phyloP scores from a whole-genome alignment of 2,888 invertebrate genomes.

The Craniophora ligustri region DNA sequence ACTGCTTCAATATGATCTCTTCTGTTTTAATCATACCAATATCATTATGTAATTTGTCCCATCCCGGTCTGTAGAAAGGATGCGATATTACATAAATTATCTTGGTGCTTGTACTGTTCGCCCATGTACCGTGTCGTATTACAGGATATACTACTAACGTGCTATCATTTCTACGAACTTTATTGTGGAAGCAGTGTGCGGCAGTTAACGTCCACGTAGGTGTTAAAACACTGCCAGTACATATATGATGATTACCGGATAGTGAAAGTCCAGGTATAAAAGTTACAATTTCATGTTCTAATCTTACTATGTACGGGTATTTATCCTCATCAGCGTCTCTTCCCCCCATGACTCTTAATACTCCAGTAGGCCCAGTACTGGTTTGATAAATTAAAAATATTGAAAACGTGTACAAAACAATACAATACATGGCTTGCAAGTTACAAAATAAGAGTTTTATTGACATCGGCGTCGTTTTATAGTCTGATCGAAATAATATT shows the following conservation, averaged over 20 bases:
- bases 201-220: conserved; percentile 23
- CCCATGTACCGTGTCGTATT: neutral
- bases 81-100: neutral
- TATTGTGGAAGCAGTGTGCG: conserved; percentile 3
- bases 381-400: neutral
- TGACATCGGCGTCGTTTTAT: neutral
- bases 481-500: neutral
- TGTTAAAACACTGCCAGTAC: conserved; percentile 11
- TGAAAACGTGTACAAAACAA: conserved; percentile 1
- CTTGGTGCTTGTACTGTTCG: neutral
- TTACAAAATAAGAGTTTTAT: conserved; percentile 5
- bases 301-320: conserved; percentile 19
- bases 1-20: conserved; percentile 5
- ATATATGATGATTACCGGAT: neutral
- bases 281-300: neutral
- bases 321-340: conserved; percentile 11
- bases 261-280: accelerated
- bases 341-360: conserved; percentile 20
- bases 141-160: neutral
- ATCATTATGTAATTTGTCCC: neutral
- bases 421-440: conserved; percentile 14
- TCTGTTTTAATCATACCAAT: conserved; percentile 22
- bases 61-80: neutral
- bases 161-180: too few species aligned
- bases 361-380: too few species aligned